Conservation (phyloP, 1,140 invertebrate species). For the Phymastichus coffea region DNA sequence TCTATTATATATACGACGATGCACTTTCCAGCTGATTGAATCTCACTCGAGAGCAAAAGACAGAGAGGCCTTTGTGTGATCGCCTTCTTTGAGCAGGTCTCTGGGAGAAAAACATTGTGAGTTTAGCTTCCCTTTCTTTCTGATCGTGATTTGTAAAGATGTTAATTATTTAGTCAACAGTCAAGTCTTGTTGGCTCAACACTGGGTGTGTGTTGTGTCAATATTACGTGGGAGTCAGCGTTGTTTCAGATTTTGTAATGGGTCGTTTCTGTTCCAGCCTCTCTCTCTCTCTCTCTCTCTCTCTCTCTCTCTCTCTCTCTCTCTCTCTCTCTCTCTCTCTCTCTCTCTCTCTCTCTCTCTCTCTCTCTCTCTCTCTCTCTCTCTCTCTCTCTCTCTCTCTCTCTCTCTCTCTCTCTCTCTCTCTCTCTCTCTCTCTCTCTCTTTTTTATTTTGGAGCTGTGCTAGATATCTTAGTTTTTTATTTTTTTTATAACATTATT, state of each 20-base stretch:
- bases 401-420: too few species aligned
- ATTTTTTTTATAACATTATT: too few species aligned
- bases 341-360: too few species aligned
- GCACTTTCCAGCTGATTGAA: constrained; percentile 18
- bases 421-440: too few species aligned
- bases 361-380: too few species aligned
- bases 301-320: background rate
- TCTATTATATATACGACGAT: too few species aligned
- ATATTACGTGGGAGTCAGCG: background rate
- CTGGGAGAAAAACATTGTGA: background rate
- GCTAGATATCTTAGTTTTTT: too few species aligned
- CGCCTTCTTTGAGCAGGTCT: background rate
- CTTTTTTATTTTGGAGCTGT: too few species aligned
- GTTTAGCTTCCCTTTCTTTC: background rate
- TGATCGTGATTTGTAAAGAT: background rate
- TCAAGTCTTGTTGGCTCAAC: background rate
- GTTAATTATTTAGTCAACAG: constrained; percentile 6
- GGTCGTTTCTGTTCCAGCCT: background rate
- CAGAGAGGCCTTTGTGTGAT: too few species aligned
- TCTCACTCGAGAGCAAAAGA: background rate
- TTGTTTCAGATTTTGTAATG: background rate
- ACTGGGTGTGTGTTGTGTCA: constrained; percentile 15
- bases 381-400: too few species aligned
- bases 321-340: background rate
- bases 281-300: background rate